Conservation (phyloP, 2,113 vertebrate species). For the Channa argus region DNA sequence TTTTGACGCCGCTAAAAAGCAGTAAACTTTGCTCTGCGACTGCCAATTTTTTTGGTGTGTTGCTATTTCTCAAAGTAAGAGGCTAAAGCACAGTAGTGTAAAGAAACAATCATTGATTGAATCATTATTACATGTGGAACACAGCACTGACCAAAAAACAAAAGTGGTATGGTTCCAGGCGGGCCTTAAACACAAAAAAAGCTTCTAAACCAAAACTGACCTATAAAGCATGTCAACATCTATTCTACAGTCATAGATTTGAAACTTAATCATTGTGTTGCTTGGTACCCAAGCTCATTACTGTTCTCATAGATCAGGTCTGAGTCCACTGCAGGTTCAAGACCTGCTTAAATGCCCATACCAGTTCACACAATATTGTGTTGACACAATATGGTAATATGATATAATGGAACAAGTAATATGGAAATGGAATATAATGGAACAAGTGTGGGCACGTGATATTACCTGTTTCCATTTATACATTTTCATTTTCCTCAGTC, state of each 20-base stretch:
- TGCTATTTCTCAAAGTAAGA: background rate
- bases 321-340: background rate
- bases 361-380: background rate
- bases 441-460: slow-evolving; percentile 18
- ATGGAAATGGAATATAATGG: slow-evolving; percentile 1
- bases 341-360: background rate
- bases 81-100: background rate
- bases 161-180: slow-evolving; percentile 8
- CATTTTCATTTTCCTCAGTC: slow-evolving; percentile 16
- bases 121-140: slow-evolving; percentile 2
- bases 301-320: background rate
- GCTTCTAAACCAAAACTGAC: slow-evolving; percentile 14
- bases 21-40: slow-evolving; percentile 8
- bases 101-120: background rate
- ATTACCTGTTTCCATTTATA: slow-evolving; percentile 1
- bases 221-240: background rate
- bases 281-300: background rate
- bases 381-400: background rate
- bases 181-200: slow-evolving; percentile 9
- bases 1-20: slow-evolving; percentile 18
- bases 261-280: background rate
- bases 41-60: background rate
- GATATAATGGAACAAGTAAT: slow-evolving; percentile 12
- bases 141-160: slow-evolving; percentile 2
- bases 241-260: background rate